Evolutionary conservation across 2,113 vertebrate genomes (phyloP).

Genomic region (Marmota flaviventris): DNA sequence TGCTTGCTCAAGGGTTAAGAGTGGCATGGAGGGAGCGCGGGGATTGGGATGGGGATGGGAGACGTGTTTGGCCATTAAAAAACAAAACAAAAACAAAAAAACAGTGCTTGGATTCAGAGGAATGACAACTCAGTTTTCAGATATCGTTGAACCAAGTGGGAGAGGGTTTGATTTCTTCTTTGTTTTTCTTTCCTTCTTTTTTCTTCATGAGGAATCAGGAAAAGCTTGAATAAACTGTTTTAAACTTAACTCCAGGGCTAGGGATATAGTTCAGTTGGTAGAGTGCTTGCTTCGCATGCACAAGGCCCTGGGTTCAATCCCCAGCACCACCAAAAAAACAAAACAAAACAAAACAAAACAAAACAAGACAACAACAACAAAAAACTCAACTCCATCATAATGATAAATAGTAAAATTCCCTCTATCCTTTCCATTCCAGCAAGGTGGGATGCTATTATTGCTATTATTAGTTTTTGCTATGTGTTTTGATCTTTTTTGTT

Average conservation of each 20-base stretch:
- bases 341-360: no score
- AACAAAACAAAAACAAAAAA: conserved; percentile 9
- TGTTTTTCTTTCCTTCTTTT: neutral
- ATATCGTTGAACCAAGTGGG: neutral
- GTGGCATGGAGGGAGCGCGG: neutral
- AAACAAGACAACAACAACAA: no score
- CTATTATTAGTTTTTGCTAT: conserved; percentile 48
- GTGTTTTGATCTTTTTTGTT: conserved; percentile 23
- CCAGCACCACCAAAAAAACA: no score
- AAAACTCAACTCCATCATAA: neutral
- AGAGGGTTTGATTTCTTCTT: neutral
- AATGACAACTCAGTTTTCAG: neutral
- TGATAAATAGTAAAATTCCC: neutral
- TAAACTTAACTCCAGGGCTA: neutral
- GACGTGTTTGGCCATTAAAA: neutral
- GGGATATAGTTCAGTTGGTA: no score
- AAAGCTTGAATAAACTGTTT: conserved; percentile 6
- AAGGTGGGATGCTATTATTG: conserved; percentile 13
- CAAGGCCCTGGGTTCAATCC: no score
- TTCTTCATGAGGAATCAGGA: neutral
- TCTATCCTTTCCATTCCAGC: neutral
- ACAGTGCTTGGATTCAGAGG: neutral
- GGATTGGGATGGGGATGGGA: neutral
- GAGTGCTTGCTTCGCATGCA: no score
- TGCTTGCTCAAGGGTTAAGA: neutral